phyloP scores from a whole-genome alignment of 2,888 invertebrate species.

The Galerucella calmariensis region DNA sequence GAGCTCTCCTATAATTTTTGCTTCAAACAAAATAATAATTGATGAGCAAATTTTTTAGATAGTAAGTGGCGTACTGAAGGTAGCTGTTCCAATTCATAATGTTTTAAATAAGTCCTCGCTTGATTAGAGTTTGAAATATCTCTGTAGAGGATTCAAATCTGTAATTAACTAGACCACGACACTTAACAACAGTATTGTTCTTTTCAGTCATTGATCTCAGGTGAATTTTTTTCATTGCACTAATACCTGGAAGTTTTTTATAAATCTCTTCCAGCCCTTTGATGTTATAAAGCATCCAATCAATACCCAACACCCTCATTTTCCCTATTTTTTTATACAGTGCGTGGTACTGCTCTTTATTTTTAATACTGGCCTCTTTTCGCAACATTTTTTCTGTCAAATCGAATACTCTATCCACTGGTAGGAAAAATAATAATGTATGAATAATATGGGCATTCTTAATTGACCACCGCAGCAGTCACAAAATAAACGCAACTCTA shows the following conservation, averaged over 20 bases:
- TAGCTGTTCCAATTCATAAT: not conserved
- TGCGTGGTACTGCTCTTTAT: conserved; percentile 22
- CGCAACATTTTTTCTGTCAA: conserved; percentile 28
- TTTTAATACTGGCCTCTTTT: conserved; percentile 19
- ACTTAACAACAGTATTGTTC: too few relatives aligned
- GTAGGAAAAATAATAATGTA: conserved; percentile 18
- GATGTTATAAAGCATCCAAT: conserved; percentile 21
- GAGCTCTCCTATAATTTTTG: too few relatives aligned
- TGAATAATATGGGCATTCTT: not conserved
- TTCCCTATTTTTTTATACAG: conserved; percentile 20
- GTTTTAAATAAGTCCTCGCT: too few relatives aligned
- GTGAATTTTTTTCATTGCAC: not conserved
- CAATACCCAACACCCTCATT: conserved; percentile 13
- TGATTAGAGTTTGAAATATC: too few relatives aligned
- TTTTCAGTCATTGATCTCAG: too few relatives aligned
- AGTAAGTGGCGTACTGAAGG: too few relatives aligned
- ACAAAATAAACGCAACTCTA: conserved; percentile 3
- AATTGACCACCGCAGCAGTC: too few relatives aligned
- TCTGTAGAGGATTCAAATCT: too few relatives aligned
- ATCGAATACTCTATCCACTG: conserved; percentile 28
- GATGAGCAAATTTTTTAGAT: too few relatives aligned
- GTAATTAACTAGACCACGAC: too few relatives aligned
- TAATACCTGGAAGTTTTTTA: conserved; percentile 11
- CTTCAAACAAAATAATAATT: too few relatives aligned
- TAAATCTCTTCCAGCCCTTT: conserved; percentile 16